Evolutionary conservation across 30 jellyfish, hydroid and myxozoan genomes (phyloP).

Genomic region (Catostylus mosaicus): DNA sequence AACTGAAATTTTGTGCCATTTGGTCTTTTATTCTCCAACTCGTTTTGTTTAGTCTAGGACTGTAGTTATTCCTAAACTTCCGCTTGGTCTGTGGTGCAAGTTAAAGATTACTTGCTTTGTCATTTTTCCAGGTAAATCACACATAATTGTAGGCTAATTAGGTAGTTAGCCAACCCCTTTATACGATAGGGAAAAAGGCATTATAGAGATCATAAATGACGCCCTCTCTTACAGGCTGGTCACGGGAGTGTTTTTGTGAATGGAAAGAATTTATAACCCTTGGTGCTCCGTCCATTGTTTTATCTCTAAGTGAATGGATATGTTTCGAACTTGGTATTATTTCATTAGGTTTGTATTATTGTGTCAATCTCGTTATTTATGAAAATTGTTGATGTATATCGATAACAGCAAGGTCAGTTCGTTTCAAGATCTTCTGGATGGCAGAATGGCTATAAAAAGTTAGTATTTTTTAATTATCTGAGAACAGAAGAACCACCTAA

Average conservation of each 20-base stretch:
- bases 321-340: conserved; percentile 60
- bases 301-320: conserved; percentile 43
- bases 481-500: no score
- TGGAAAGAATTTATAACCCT: conserved; percentile 51
- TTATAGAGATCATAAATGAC: neutral
- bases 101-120: no score
- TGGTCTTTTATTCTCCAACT: neutral
- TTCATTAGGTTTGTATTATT: conserved; percentile 16
- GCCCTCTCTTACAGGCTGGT: conserved; percentile 43
- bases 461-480: no score
- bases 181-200: neutral
- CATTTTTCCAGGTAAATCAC: no score
- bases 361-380: neutral
- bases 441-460: neutral
- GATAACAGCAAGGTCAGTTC: neutral
- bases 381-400: neutral
- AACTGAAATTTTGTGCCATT: neutral
- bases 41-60: no score
- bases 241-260: conserved; percentile 56
- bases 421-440: neutral
- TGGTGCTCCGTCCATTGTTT: conserved; percentile 26
- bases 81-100: no score
- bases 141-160: neutral
- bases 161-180: neutral
- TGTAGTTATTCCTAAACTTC: no score